Evolutionary conservation across 2,888 invertebrate species (phyloP).

Genomic region (Synergus gifuensis): DNA sequence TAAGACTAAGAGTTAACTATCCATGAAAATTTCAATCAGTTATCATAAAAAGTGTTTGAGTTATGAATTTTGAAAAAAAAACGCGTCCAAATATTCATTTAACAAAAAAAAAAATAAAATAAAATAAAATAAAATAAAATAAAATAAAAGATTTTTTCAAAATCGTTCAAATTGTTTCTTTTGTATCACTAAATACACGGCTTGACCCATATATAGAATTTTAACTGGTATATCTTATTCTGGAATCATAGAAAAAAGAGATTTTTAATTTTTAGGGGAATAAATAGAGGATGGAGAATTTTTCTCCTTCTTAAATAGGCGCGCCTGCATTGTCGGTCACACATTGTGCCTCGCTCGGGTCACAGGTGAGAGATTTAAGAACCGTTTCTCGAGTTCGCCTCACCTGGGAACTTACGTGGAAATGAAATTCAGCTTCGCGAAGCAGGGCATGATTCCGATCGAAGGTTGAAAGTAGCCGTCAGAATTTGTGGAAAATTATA

Average conservation of each 20-base stretch:
- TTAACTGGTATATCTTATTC: neutral
- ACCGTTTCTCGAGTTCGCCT: constrained; percentile 50
- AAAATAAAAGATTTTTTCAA: no score
- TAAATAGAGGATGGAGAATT: neutral
- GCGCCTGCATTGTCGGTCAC: constrained; percentile 63
- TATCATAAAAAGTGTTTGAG: no score
- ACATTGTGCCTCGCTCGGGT: constrained; percentile 65
- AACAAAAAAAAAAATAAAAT: no score
- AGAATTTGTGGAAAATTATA: neutral
- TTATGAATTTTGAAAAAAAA: no score
- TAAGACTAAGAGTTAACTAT: no score
- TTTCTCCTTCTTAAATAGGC: constrained; percentile 50
- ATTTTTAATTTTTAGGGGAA: constrained; percentile 12
- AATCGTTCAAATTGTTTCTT: no score
- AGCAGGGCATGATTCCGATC: constrained; percentile 10
- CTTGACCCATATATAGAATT: no score
- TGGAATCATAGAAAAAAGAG: neutral
- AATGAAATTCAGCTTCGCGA: constrained; percentile 55
- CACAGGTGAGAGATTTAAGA: constrained; percentile 72
- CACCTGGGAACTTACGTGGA: constrained; percentile 55
- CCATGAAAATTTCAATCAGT: no score
- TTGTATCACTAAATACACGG: no score
- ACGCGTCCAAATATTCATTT: no score
- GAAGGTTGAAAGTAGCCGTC: neutral
- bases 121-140: no score